These are phyloP conservation scores for Icerya purchasi DNA, from an alignment of 2,888 invertebrate species.

Conservation along the genomic window DNA sequence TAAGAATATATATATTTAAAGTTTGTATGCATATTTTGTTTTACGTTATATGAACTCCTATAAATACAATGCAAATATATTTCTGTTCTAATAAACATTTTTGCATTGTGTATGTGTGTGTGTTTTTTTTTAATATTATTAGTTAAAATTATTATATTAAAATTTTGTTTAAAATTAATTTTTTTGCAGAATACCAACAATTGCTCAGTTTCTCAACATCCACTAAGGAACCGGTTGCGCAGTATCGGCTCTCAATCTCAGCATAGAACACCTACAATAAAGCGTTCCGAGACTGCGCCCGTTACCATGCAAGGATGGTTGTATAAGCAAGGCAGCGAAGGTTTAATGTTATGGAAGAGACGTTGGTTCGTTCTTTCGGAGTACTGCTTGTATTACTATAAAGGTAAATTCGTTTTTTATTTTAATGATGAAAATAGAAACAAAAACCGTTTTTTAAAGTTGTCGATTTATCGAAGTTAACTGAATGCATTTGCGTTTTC, in stretches of 20 bases:
- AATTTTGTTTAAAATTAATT: no score
- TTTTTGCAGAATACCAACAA: neutral
- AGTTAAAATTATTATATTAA: no score
- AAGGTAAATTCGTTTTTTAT: conserved; percentile 59
- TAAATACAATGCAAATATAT: no score
- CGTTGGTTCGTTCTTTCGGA: conserved; percentile 87
- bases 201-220: conserved; percentile 6
- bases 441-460: neutral
- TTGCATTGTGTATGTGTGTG: no score
- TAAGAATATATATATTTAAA: no score
- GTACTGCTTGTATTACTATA: conserved; percentile 84
- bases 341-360: conserved; percentile 81
- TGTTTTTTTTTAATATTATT: no score
- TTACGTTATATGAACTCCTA: no score
- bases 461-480: neutral
- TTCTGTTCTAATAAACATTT: no score
- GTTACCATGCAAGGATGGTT: conserved; percentile 75
- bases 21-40: no score
- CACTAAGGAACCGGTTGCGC: neutral
- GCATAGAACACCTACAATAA: conserved; percentile 58
- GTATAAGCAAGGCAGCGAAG: conserved; percentile 80
- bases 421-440: neutral
- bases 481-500: neutral
- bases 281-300: conserved; percentile 60
- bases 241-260: conserved; percentile 2